phyloP scores from a whole-genome alignment of 2,888 invertebrate genomes.

The Odontomyia ornata region DNA sequence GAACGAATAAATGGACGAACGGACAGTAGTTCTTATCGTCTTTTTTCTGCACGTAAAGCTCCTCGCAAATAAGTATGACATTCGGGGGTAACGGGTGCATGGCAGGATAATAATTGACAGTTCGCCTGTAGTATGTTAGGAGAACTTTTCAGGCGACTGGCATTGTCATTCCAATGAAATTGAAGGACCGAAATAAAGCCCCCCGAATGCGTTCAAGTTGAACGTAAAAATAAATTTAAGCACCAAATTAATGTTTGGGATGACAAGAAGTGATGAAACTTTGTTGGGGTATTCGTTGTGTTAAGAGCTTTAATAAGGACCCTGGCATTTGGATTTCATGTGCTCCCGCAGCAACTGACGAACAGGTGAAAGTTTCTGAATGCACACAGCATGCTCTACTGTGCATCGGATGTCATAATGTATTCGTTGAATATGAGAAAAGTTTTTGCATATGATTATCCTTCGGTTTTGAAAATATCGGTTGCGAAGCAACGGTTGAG shows the following conservation, averaged over 20 bases:
- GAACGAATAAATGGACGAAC: neutral
- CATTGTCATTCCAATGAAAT: neutral
- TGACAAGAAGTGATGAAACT: neutral
- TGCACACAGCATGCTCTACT: conserved; percentile 11
- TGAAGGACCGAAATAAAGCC: conserved; percentile 10
- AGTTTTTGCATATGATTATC: conserved; percentile 35
- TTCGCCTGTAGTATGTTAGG: neutral
- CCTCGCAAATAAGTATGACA: neutral
- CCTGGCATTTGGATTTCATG: neutral
- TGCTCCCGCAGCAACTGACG: neutral
- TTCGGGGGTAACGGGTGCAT: conserved; percentile 22
- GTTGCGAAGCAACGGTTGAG: neutral
- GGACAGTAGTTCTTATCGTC: neutral
- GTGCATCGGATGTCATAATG: neutral
- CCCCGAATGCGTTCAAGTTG: conserved; percentile 9
- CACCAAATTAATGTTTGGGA: conserved; percentile 11
- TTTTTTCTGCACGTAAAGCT: conserved; percentile 29
- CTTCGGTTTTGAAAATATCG: conserved; percentile 11
- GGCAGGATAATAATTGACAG: conserved; percentile 31
- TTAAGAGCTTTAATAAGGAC: conserved; percentile 22
- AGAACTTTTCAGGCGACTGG: neutral
- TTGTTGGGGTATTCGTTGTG: neutral
- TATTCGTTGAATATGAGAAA: conserved; percentile 30
- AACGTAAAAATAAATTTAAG: conserved; percentile 23
- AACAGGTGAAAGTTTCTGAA: conserved; percentile 16